Conservation (phyloP, 2,797 vertebrate species). For the Trachurus trachurus region DNA sequence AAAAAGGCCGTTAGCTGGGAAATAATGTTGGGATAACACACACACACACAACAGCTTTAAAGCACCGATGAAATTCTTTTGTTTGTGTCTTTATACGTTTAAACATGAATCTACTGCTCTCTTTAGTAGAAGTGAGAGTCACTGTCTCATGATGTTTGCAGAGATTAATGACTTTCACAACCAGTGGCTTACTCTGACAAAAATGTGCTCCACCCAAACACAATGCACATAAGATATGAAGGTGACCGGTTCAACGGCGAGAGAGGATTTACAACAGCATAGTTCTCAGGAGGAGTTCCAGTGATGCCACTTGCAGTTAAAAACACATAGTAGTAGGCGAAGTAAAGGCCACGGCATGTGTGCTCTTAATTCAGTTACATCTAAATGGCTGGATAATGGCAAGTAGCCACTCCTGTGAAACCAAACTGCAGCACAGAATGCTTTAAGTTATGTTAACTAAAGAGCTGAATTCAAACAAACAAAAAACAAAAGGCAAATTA, state of each 20-base stretch:
- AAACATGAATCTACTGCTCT: neutral
- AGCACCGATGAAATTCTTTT: neutral
- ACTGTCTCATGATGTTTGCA: conserved; percentile 12
- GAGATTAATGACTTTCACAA: conserved; percentile 16
- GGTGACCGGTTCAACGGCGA: neutral
- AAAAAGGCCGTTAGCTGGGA: neutral
- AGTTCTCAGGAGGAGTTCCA: neutral
- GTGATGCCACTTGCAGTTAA: neutral
- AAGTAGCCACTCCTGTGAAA: neutral
- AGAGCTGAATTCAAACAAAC: conserved; percentile 32
- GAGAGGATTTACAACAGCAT: neutral
- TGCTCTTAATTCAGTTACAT: neutral
- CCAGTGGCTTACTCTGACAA: conserved; percentile 34
- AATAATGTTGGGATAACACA: neutral
- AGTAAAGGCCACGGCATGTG: neutral
- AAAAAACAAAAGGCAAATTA: conserved; percentile 37
- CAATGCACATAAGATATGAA: conserved; percentile 16
- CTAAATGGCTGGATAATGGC: neutral
- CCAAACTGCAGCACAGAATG: neutral
- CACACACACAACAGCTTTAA: neutral
- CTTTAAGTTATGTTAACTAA: conserved; percentile 21
- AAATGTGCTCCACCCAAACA: conserved; percentile 49
- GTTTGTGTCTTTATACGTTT: neutral
- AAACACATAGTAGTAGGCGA: neutral
- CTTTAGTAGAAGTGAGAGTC: neutral